Conservation (phyloP, 1,140 invertebrate genomes). For the Ctenoplectra terminalis region DNA sequence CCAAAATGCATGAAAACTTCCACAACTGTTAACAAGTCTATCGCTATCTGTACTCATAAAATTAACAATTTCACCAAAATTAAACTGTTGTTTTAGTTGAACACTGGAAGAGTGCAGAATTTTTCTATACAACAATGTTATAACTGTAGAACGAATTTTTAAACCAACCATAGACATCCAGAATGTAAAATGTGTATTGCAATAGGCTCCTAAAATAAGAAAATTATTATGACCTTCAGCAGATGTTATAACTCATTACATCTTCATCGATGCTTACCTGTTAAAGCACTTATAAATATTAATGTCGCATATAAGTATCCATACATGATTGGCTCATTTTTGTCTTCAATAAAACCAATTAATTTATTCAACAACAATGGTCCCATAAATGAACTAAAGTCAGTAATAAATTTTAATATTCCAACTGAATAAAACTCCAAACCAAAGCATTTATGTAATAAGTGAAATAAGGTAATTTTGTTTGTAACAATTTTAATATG, state of each 20-base stretch:
- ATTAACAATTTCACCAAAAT: constrained; percentile 95
- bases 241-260: background rate
- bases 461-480: constrained; percentile 87
- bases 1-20: constrained; percentile 98
- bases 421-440: constrained; percentile 95
- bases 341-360: constrained; percentile 91
- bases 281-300: constrained; percentile 87
- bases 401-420: constrained; percentile 92
- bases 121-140: constrained; percentile 94
- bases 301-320: constrained; percentile 92
- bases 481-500: constrained; percentile 65
- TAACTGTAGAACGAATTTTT: constrained; percentile 92
- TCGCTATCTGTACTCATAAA: constrained; percentile 98
- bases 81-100: constrained; percentile 85
- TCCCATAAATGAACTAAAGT: constrained; percentile 92
- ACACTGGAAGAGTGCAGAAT: constrained; percentile 86
- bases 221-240: background rate
- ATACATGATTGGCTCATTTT: constrained; percentile 85
- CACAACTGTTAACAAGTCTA: constrained; percentile 96
- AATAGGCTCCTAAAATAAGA: constrained; percentile 86
- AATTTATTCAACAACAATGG: constrained; percentile 94
- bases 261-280: constrained; percentile 80
- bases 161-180: constrained; percentile 92
- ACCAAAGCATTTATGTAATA: constrained; percentile 93
- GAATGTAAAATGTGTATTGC: constrained; percentile 95